phyloP scores from a whole-genome alignment of 2,797 vertebrate species.

The Eurystomus glaucurus region DNA sequence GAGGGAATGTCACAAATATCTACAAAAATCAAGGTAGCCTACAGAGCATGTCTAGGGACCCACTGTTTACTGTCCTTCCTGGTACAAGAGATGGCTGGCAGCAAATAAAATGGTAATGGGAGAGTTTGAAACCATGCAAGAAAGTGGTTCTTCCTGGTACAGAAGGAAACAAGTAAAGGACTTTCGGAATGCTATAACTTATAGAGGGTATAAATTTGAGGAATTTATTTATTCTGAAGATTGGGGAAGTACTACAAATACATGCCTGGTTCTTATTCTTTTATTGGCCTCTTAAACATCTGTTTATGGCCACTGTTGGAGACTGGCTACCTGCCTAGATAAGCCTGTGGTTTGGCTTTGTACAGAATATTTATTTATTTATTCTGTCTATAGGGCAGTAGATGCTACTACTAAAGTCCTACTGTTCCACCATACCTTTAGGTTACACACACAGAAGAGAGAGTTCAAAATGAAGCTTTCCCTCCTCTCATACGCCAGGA shows the following conservation, averaged over 20 bases:
- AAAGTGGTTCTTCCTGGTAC: not conserved
- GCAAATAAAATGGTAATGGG: not conserved
- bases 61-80: not conserved
- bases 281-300: not conserved
- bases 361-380: not conserved
- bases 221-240: not conserved
- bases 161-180: not conserved
- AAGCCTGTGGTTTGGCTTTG: not conserved
- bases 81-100: not conserved
- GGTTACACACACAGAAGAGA: not conserved
- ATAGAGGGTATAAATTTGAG: not conserved
- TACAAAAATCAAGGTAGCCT: not conserved
- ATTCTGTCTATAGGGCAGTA: not conserved
- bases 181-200: not conserved
- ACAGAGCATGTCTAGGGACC: accelerated
- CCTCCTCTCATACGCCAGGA: not conserved
- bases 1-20: not conserved
- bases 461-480: not conserved
- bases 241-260: not conserved
- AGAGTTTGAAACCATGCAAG: not conserved
- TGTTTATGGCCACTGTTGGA: not conserved
- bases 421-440: not conserved
- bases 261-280: not conserved
- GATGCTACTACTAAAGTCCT: not conserved
- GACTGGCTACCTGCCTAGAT: not conserved